Evolutionary conservation across 1,140 invertebrate genomes (phyloP), one percentile per base, ranked within the genome.

Genomic region (Drosophila lini): DNA sequence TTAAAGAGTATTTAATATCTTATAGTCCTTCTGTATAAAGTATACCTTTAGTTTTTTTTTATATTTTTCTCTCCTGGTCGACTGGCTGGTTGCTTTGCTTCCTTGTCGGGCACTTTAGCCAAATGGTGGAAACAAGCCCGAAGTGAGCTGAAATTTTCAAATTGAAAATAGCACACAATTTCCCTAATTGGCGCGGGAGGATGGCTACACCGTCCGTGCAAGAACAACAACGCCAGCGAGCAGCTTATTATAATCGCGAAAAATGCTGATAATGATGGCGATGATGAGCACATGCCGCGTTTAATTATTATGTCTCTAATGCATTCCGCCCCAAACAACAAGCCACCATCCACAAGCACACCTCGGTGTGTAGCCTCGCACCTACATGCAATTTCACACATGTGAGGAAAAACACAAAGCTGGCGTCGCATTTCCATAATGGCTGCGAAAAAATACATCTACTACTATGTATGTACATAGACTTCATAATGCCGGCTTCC

Each of bases 91-190:
- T 45, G 36, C 45, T 32, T 64, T 15, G 52, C 40, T 41, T 69
- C 31, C 41, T 65, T 47, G 25, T 60, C 40, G 74, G 81, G 69
- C 78, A 86, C 82, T 85, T 85, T 81, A 79, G 82, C 58, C 75
- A 76, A 64, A 45, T 56, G 48, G 53, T 57, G 13, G 45, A 69
- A 70, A 55, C 63, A 67, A 61, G 50, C 57, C 50, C 53, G 58
- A 81, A 76, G 76, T 74, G 76, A 52, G 85, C 63, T 85, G 69
- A 81, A 80, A 81, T 77, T 85, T 74, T 76, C 55, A 89, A 89
- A 89, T 89, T 89, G 80, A 74, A 91, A 90, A 91, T 91, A 90
- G 90, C 90, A 89, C 90, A 91, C 86, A 91, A 91, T 91, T 91
- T 90, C 79, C 74, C 90, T 91, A 91, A 91, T 91, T 91, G 90